Evolutionary conservation across 2,888 invertebrate genomes (phyloP).

Genomic region (Aplocera efformata): DNA sequence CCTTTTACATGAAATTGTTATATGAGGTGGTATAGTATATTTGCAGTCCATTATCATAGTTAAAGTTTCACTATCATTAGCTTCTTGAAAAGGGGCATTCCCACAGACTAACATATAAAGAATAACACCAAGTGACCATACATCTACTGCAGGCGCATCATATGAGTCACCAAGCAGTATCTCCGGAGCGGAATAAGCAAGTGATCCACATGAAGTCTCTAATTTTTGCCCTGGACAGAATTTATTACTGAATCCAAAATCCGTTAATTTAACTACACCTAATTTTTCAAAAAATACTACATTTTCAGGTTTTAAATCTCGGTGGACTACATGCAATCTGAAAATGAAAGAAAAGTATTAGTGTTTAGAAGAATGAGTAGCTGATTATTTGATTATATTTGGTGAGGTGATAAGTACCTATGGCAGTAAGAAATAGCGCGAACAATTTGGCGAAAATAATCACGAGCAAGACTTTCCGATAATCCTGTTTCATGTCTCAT

Average conservation of each 20-base stretch:
- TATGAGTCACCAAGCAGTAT: constrained; percentile 99
- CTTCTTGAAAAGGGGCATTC: constrained; percentile 98
- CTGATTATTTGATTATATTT: neutral
- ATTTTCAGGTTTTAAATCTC: constrained; percentile 99
- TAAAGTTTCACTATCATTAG: constrained; percentile 99
- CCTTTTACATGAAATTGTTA: constrained; percentile 92
- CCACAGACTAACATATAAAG: constrained; percentile 99
- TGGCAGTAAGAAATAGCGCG: constrained; percentile 99
- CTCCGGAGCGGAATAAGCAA: constrained; percentile 99
- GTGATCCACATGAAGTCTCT: constrained; percentile 98
- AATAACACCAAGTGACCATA: constrained; percentile 99
- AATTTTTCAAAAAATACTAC: constrained; percentile 99
- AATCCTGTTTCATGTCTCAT: constrained; percentile 96
- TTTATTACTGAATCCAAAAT: constrained; percentile 98
- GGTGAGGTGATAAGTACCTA: constrained; percentile 67
- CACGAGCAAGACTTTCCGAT: constrained; percentile 89
- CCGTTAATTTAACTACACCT: constrained; percentile 98
- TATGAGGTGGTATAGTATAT: constrained; percentile 93
- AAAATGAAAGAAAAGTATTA: constrained; percentile 30
- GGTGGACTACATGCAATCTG: constrained; percentile 84
- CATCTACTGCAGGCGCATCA: constrained; percentile 99
- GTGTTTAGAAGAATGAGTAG: neutral
- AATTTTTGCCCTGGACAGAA: constrained; percentile 97
- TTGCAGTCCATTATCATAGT: constrained; percentile 99
- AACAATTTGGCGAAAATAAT: constrained; percentile 98